Conservation (phyloP, 2,113 vertebrate genomes). For the Tyto alba region DNA sequence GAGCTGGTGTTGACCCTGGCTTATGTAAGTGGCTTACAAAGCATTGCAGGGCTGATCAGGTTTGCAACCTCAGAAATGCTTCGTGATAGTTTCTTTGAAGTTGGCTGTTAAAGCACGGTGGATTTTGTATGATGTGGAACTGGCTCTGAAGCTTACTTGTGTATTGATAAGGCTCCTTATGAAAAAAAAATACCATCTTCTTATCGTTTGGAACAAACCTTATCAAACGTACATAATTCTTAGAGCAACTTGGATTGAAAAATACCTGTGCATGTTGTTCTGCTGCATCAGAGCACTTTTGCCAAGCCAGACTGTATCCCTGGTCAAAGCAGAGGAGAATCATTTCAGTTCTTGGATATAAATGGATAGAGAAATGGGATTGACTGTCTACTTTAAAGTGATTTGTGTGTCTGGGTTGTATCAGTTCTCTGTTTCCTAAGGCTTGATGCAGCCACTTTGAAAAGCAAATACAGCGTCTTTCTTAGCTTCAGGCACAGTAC, state of each 20-base stretch:
- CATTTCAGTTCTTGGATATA: background rate
- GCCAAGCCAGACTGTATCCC: background rate
- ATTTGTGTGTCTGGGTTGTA: slow-evolving; percentile 31
- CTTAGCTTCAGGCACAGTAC: background rate
- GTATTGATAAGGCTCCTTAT: background rate
- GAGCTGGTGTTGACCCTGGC: background rate
- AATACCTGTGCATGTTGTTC: accelerated
- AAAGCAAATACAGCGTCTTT: background rate
- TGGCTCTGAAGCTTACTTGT: background rate
- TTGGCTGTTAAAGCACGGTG: background rate
- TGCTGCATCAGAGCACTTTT: background rate
- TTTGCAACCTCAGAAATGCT: background rate
- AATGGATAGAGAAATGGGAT: background rate
- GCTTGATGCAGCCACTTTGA: background rate
- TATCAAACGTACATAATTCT: background rate
- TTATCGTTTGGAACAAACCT: accelerated
- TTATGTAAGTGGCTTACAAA: background rate
- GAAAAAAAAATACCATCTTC: background rate
- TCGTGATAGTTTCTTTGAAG: background rate
- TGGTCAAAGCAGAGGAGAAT: background rate
- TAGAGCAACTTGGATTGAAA: background rate
- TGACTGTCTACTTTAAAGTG: background rate
- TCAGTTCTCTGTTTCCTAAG: background rate
- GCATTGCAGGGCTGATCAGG: background rate
- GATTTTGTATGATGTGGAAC: background rate